Percentiles rank a stretch among this genome's conserved stretches.
Evolutionary conservation across 2,888 invertebrate genomes (phyloP).

Genomic region (Philaethria dido): DNA sequence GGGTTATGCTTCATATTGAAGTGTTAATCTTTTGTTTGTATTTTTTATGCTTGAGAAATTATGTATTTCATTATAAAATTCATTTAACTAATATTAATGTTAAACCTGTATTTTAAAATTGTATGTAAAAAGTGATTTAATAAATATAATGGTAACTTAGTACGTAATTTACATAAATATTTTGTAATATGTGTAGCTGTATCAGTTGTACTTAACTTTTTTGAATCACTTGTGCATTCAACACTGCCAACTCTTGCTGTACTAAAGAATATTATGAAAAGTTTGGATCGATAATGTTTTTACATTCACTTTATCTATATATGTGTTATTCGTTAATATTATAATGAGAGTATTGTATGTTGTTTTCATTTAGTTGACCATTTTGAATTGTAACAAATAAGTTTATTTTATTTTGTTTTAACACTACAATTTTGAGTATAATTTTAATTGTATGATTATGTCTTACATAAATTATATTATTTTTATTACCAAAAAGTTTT

Average conservation of each 20-base stretch:
- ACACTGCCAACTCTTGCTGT: constrained; percentile 26
- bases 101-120: constrained; percentile 7
- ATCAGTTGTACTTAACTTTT: constrained; percentile 18
- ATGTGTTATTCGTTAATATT: not conserved
- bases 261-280: not conserved
- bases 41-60: constrained; percentile 1
- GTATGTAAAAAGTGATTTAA: not conserved
- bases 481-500: not conserved
- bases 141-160: not conserved
- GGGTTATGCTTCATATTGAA: constrained; percentile 23
- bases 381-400: not conserved
- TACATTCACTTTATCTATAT: not conserved
- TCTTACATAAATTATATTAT: not conserved
- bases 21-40: not conserved
- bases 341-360: not conserved
- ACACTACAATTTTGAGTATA: not conserved
- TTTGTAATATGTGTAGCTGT: not conserved
- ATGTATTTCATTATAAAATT: not conserved
- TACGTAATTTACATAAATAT: constrained; percentile 12
- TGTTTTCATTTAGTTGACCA: not conserved
- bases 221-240: constrained; percentile 20
- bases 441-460: not conserved
- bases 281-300: not conserved
- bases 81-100: not conserved
- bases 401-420: not conserved